Evolutionary conservation across 2,797 vertebrate species (phyloP), one percentile per base, ranked within the genome.

Genomic region (Alosa sapidissima): DNA sequence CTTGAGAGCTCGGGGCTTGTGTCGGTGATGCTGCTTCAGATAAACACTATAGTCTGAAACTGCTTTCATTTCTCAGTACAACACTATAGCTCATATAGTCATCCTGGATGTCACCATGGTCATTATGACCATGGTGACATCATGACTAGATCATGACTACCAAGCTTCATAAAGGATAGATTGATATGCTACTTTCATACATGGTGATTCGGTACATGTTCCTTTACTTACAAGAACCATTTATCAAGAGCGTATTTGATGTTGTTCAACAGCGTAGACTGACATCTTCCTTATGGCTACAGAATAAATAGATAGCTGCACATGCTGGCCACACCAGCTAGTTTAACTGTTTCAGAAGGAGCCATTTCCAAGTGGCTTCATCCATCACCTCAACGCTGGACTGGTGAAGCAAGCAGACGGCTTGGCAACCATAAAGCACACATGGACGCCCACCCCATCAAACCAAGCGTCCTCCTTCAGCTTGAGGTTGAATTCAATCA

Each of bases 381-480:
- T 24, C 58, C 58, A 62, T 62, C 58, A 62, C 7, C 58, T 62
- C 58, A 62, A 24, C 6, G n/a, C 58, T 9, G 58, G 58, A 62
- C 58, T 62, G 58, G 58, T 62, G n/a, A 62, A 21, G 58, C 58
- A 24, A 60, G 58, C 58, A 60, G 58, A 60, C 58, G n/a, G 58
- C 58, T 60, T 21, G 21, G 58, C 58, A 60, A n/a, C 58, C 58
- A 7, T 60, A 24, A 60, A 24, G 58, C 58, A 2, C n/a, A 24
- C 58, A 24, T 24, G 58, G n/a, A 24, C 58, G 2, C 21, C n/a
- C 58, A 19, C 19, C 54, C 54, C 6, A 55, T 55, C 54, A 55
- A 14, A 55, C 19, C 54, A 55, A 21, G 54, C 54, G 10, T 62
- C 58, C n/a, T 62, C n/a, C 58, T 62, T 24, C 58, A 62, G n/a